These are phyloP conservation scores for Therioaphis trifolii DNA, from an alignment of 2,888 invertebrate species.

Conservation along the genomic window DNA sequence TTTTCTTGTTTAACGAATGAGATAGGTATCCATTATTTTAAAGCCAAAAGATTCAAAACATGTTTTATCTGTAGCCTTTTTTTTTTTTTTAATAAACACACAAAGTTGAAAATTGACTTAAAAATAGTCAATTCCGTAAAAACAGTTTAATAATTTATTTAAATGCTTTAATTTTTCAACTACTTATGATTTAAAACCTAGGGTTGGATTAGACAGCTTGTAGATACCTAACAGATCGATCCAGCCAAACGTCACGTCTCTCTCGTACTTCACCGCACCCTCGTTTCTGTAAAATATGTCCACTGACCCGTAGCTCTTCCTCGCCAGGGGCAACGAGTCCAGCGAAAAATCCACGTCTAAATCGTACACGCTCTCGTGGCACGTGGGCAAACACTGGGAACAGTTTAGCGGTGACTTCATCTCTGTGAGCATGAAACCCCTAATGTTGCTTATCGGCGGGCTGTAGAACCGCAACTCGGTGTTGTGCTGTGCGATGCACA, in stretches of 20 bases:
- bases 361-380: constrained; percentile 67
- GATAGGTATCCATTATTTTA: too few relatives aligned
- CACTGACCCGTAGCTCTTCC: constrained; percentile 64
- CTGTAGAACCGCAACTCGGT: constrained; percentile 66
- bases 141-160: too few relatives aligned
- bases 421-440: constrained; percentile 64
- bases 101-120: too few relatives aligned
- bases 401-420: constrained; percentile 65
- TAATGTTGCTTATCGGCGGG: constrained; percentile 65
- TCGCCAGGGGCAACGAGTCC: constrained; percentile 64
- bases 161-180: too few relatives aligned
- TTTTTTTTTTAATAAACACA: too few relatives aligned
- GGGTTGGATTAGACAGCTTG: too few relatives aligned
- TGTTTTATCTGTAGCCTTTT: too few relatives aligned
- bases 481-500: constrained; percentile 65
- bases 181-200: too few relatives aligned
- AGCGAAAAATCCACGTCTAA: constrained; percentile 65
- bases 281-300: constrained; percentile 66
- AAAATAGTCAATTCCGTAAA: too few relatives aligned
- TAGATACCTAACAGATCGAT: constrained; percentile 66
- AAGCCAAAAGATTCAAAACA: too few relatives aligned
- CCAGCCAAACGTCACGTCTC: constrained; percentile 66
- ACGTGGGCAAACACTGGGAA: constrained; percentile 66
- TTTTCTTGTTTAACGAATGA: too few relatives aligned
- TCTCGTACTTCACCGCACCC: constrained; percentile 66